Conservation (phyloP, 2,797 vertebrate genomes). For the Cuniculus paca region DNA sequence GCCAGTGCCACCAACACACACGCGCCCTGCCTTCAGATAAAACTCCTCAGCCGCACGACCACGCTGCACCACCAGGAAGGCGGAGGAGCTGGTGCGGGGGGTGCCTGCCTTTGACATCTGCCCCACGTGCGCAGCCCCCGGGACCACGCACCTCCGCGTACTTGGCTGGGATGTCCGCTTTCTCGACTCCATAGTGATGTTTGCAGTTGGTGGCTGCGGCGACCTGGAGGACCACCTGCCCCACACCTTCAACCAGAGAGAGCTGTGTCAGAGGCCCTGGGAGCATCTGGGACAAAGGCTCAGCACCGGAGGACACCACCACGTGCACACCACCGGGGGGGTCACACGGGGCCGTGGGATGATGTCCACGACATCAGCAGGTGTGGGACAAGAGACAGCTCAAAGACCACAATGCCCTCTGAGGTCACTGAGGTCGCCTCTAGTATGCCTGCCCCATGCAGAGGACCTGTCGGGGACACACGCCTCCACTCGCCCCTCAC, state of each 20-base stretch:
- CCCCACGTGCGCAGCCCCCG: neutral
- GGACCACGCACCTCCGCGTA: slow-evolving; percentile 95
- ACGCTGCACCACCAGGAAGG: neutral
- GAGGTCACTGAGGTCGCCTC: neutral
- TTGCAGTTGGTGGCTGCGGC: slow-evolving; percentile 98
- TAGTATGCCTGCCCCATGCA: neutral
- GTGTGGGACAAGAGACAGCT: neutral
- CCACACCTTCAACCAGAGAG: slow-evolving; percentile 92
- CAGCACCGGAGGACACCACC: neutral
- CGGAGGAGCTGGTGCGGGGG: too few species aligned
- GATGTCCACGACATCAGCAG: neutral
- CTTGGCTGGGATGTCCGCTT: slow-evolving; percentile 98
- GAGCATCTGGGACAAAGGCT: neutral
- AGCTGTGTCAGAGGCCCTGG: neutral
- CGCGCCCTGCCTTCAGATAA: neutral
- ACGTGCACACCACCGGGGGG: too few species aligned
- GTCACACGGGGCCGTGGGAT: too few species aligned
- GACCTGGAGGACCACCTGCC: slow-evolving; percentile 99
- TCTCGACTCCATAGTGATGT: slow-evolving; percentile 99
- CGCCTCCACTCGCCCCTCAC: neutral
- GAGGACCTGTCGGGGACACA: fast-evolving
- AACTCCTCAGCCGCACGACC: neutral
- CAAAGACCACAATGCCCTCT: neutral
- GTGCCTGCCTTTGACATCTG: neutral
- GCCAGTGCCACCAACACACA: neutral